Evolutionary conservation across 2,113 vertebrate genomes (phyloP), one percentile per base, ranked within the genome.

Genomic region (Megaceryle torquata): DNA sequence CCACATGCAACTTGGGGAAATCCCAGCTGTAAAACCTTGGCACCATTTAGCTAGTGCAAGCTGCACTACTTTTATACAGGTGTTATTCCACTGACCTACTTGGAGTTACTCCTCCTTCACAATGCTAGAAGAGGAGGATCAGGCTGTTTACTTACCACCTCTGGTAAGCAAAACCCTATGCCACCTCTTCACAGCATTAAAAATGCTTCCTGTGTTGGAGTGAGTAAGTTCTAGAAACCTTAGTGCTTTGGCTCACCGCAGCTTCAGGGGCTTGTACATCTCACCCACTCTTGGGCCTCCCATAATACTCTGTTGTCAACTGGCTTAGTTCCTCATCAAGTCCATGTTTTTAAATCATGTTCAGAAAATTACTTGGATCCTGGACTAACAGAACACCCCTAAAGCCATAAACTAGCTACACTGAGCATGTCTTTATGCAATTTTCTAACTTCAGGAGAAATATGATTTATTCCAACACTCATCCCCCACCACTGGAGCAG

Each of bases 21-120:
- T 86, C 83, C 93, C 86, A 94, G 50, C 74, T 82, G 72, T 63
- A 95, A 94, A 95, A 91, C 17, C 70, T 89, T 96, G 95, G 96
- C 95, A 96, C 25, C 6, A 1, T 76, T 92, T 20, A 91, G 54
- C 65, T 65, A 79, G 15, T n/a, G 56, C 39, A 78, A 81, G 72
- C 56, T 7, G 6, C 41, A 29, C 83, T 63, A 29, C 86, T 92
- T 96, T 90, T 87, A 76, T 65, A 69, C 83, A 93, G 95, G 86
- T 96, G 93, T 69, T 96, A 94, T 71, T 91, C 81, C 70, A 92
- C 77, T 91, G 91, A 96, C 91, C 93, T 93, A 89, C 77, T 95
- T 96, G 91, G 88, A 97, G 91, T 85, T 79, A 79, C 57, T 88
- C 44, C 80, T 88, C 39, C 44, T 75, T 83, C 5, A 4, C 18